Percentiles rank a stretch among this genome's conserved stretches.
Conservation (phyloP, 1,140 invertebrate genomes). For the Leguminivora glycinivorella region DNA sequence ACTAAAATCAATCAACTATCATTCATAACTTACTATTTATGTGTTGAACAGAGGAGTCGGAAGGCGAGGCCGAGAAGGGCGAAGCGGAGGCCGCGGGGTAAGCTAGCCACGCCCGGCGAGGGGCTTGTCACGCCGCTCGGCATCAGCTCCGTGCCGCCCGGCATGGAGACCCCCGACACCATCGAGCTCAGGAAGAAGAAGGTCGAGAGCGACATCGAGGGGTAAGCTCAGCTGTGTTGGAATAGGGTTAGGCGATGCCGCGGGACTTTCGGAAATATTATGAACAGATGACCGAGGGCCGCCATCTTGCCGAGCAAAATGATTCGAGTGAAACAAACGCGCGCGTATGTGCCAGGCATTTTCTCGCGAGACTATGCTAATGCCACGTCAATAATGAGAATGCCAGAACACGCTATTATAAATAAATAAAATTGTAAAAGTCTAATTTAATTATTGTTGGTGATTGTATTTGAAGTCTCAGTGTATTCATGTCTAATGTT, state of each 20-base stretch:
- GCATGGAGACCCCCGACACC: constrained; percentile 98
- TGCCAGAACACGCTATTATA: no score
- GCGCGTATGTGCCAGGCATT: no score
- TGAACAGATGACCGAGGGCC: no score
- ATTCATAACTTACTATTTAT: not conserved
- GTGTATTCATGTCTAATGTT: constrained; percentile 27
- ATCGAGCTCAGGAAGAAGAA: constrained; percentile 98
- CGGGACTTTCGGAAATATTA: no score
- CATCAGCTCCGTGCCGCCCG: constrained; percentile 95
- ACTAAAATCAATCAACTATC: not conserved
- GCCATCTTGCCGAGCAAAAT: no score
- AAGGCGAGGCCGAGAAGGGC: constrained; percentile 86
- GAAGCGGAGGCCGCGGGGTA: constrained; percentile 86
- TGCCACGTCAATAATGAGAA: no score
- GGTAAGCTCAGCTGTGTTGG: constrained; percentile 79
- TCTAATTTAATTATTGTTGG: no score
- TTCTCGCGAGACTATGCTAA: no score
- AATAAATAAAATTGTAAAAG: no score
- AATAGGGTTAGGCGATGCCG: no score
- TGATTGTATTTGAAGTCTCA: no score
- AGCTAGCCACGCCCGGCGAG: constrained; percentile 88
- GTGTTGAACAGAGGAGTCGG: constrained; percentile 67
- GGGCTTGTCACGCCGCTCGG: constrained; percentile 97
- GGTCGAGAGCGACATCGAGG: constrained; percentile 98
- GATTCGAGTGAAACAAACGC: no score